Evolutionary conservation across 2,797 vertebrate genomes (phyloP), one percentile per base, ranked within the genome.

Genomic region (Enteromius radiatus): DNA sequence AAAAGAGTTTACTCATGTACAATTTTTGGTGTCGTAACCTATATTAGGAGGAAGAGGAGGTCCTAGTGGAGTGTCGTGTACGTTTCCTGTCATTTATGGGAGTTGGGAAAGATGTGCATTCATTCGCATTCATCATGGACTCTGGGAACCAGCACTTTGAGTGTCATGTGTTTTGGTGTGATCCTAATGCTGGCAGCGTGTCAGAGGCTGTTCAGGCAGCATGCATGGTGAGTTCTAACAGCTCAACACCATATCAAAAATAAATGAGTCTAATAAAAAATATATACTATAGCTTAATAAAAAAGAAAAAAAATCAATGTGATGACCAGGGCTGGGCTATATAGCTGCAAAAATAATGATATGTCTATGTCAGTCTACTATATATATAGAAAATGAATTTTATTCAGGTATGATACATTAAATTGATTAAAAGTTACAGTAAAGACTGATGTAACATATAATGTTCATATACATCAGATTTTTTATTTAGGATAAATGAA

Each of bases 51-150:
- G 97, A 98, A 93, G 95, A 96, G 87, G 97, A 99, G 3, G 88
- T 97, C 84, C 71, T 99, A 77, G 95, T 99, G 92, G 98, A 99
- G 91, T 99, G 98, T 73, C 97, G 98, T 0, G 98, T 99, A 56
- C 96, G 98, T 3, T 99, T 99, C 92, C 93, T 99, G 90, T 98
- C 98, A 23, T 99, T 99, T 92, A 99, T 99, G 96, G 98, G 98
- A 0, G 96, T 99, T 0, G 98, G 98, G 15, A 96, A 89, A 73
- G 96, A 99, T 0, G 73, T 97, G 84, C 98, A 97, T 89, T 95
- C 96, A 0, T 99, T 99, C 0, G 98, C 97, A 91, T 99, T 99
- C 92, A 95, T 99, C 89, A 99, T 99, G 98, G 98, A 99, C 11
- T 96, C 96, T 0, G 98, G 98, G 47, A 94, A 95, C 91, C 97